Base-by-base conservation (phyloP, 2,888 invertebrate species). In the Oasisia sp. region DNA sequence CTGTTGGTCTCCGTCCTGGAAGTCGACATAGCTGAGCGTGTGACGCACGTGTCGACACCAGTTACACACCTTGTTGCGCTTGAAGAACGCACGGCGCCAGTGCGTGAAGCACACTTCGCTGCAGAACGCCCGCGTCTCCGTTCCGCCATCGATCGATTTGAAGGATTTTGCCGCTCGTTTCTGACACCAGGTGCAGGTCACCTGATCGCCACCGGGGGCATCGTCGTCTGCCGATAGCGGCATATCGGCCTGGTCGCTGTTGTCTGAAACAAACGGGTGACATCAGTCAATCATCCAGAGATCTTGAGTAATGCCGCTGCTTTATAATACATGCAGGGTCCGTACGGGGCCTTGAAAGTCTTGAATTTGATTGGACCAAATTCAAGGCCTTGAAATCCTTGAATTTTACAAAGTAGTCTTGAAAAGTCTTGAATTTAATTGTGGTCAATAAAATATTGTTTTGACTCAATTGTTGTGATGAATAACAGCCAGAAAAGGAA, bases 41-140 rank as follows among this genome's bases (percentile, higher is more conserved):
- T 98, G 98, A 50, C 98, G 97, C 7, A 98, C 98, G 95, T 98
- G 98, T 93, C 98, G 97, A 96, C 98, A 99, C 98, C 98, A 99
- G 96, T 99, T 98, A 96, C 99, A 99, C 5, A 98, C 38, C 56
- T 93, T 98, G 93, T 98, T 98, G 94, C 98, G 97, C 96, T 98
- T 98, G 96, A 98, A 98, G 94, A 98, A 98, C 1, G 98, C 98
- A 38, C 98, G 97, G 90, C 98, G 97, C 89, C 98, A 98, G 95
- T 98, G 98, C 98, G 98, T 93, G 92, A 93, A 93, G 93, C 98
- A 99, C 89, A 98, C 97, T 96, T 99, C 98, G 0, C 98, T 98
- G 95, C 98, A 99, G 96, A 98, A 98, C 1, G 96, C 96, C 93
- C 96, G 96, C 74, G 94, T 94, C 74, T 74, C 74, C 3, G 27